Base-by-base conservation (phyloP, 2,888 invertebrate genomes). In the Melinaea marsaeus region DNA sequence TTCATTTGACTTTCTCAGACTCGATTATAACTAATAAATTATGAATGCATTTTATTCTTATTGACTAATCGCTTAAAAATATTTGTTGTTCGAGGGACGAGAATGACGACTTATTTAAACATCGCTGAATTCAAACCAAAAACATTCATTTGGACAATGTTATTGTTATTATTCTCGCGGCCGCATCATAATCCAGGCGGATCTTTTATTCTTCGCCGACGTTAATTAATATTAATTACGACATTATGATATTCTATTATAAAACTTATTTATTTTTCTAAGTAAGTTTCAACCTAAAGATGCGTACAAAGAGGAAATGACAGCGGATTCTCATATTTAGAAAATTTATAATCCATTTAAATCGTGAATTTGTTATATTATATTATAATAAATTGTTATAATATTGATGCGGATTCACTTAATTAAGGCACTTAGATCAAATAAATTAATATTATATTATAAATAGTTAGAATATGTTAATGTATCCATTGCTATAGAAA, bases 391-490 rank as follows among this genome's bases (percentile, higher is more conserved):
- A 62, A 64, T 42, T 56, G 56, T 59, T 62, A 58, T 58, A 56
- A 48, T 62, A 65, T 63, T 63, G 59, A 65, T 71, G 65, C 63
- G 70, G 67, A 69, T 71, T 70, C 63, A 58, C 58, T 63, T 67
- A 75, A 75, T 72, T 77, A 75, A 77, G 76, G 74, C 77, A 75
- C 79, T 77, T 85, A 87, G 88, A 88, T 88, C 88, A 88, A 88
- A 88, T 86, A 81, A 80, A 80, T 81, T 79, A 67, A 64, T 64
- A 55, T 55, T 72, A 74, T 74, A 74, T 70, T 82, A 78, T 79
- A 79, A 72, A 79, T 83, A 80, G 76, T 75, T 83, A 82, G 78
- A 66, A 74, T 74, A 66, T 73, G 72, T 54, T 66, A 58, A 64
- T 72, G 68, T 71, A 74, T 69, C 62, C 67, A 66, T 64, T 67